These are phyloP conservation scores for Sarcophaga peregrina DNA, from an alignment of 1,140 invertebrate genomes.

Conservation along the genomic window DNA sequence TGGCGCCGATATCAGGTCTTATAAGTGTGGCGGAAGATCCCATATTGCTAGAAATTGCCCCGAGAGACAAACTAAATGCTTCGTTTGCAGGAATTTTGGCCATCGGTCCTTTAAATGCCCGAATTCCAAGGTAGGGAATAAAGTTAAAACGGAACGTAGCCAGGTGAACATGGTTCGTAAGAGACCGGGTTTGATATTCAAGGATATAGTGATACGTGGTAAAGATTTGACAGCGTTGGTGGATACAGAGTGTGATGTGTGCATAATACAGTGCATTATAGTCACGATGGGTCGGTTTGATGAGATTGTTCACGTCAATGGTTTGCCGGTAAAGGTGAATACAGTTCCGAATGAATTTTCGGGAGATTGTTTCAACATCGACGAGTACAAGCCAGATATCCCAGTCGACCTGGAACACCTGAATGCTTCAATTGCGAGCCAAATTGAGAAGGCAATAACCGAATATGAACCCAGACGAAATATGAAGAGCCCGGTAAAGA, in stretches of 20 bases:
- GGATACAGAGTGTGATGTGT: neutral
- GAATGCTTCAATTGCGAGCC: too few relatives aligned
- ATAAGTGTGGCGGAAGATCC: neutral
- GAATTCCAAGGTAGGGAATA: neutral
- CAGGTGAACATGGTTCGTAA: neutral
- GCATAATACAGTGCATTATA: neutral
- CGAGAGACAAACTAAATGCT: neutral
- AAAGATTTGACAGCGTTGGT: neutral
- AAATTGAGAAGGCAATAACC: too few relatives aligned
- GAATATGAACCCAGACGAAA: too few relatives aligned
- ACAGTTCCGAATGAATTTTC: neutral
- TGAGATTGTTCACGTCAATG: neutral
- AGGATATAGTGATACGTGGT: neutral
- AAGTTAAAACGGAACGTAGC: neutral
- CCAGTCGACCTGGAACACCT: too few relatives aligned
- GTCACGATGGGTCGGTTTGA: neutral
- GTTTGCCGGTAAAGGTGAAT: neutral
- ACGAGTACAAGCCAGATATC: too few relatives aligned
- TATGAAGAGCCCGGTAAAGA: too few relatives aligned
- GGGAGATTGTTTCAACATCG: too few relatives aligned
- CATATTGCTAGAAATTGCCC: neutral
- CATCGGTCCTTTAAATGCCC: neutral
- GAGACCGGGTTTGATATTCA: neutral
- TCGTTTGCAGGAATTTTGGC: neutral
- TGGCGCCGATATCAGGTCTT: neutral